These are phyloP conservation scores for Remorina albescens DNA, from an alignment of 2,797 vertebrate genomes.

Conservation along the genomic window DNA sequence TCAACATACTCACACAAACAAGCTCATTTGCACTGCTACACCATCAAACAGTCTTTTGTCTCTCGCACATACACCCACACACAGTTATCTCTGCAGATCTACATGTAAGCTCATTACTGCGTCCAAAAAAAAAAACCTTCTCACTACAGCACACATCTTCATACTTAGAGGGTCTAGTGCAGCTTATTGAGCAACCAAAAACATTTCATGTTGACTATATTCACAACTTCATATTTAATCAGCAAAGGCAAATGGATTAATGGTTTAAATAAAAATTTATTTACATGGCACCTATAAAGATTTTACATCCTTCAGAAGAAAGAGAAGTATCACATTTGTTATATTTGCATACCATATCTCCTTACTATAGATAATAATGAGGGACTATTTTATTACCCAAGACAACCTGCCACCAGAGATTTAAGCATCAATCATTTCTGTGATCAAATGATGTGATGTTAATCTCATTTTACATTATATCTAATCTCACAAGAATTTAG, in stretches of 20 bases:
- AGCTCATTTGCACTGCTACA: slow-evolving; percentile 60
- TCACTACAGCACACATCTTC: slow-evolving; percentile 17
- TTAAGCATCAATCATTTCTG: slow-evolving; percentile 18
- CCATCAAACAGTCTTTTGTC: slow-evolving; percentile 75
- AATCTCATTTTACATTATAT: slow-evolving; percentile 2
- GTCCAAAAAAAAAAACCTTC: slow-evolving; percentile 52
- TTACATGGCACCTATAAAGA: slow-evolving; percentile 37
- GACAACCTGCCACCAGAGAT: slow-evolving; percentile 22
- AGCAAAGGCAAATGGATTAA: background rate
- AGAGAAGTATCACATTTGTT: slow-evolving; percentile 17
- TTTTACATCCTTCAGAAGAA: slow-evolving; percentile 19
- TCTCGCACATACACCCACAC: slow-evolving; percentile 22
- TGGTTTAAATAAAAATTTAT: slow-evolving; percentile 35
- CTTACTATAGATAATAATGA: slow-evolving; percentile 35
- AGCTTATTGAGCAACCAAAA: slow-evolving; percentile 1
- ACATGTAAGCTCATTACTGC: slow-evolving; percentile 57
- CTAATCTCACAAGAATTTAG: slow-evolving; percentile 43
- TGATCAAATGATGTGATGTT: slow-evolving; percentile 11
- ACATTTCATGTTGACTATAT: background rate
- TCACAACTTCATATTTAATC: slow-evolving; percentile 11
- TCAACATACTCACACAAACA: slow-evolving; percentile 75
- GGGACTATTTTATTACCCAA: slow-evolving; percentile 14
- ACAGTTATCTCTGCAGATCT: slow-evolving; percentile 55
- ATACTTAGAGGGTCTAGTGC: slow-evolving; percentile 39
- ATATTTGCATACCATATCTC: slow-evolving; percentile 36